These are phyloP conservation scores for Charina bottae DNA, from an alignment of 2,113 vertebrate genomes.

Conservation along the genomic window DNA sequence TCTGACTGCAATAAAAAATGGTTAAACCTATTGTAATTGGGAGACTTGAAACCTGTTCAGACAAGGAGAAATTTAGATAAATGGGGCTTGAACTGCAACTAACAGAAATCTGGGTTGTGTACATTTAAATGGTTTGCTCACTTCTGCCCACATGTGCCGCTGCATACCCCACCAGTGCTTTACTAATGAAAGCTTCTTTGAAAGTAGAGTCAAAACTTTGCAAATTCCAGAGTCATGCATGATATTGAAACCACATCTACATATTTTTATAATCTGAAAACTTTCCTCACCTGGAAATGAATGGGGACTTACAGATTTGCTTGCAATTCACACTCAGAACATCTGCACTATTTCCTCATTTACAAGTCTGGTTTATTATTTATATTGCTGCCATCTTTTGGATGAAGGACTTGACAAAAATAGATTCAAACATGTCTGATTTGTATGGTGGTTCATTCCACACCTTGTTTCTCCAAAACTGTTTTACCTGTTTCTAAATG, in stretches of 20 bases:
- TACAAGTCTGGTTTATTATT: neutral
- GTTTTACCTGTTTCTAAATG: slow-evolving; percentile 61
- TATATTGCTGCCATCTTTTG: neutral
- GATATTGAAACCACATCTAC: neutral
- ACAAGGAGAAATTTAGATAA: neutral
- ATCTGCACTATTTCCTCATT: neutral
- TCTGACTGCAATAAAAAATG: neutral
- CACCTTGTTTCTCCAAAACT: slow-evolving; percentile 38
- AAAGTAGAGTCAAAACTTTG: neutral
- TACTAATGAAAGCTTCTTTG: neutral
- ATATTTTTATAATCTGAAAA: neutral
- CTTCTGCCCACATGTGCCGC: neutral
- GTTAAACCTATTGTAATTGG: neutral
- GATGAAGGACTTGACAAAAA: neutral
- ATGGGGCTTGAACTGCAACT: neutral
- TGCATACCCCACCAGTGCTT: neutral
- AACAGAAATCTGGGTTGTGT: neutral
- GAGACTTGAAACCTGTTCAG: neutral
- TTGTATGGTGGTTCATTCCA: slow-evolving; percentile 19
- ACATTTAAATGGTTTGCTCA: neutral
- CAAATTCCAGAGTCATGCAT: neutral
- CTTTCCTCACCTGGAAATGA: neutral
- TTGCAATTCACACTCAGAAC: neutral
- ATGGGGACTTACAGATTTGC: neutral
- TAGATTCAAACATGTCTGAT: slow-evolving; percentile 28